phyloP scores from a whole-genome alignment of 1,140 invertebrate genomes.

The Pseudoatta argentina region DNA sequence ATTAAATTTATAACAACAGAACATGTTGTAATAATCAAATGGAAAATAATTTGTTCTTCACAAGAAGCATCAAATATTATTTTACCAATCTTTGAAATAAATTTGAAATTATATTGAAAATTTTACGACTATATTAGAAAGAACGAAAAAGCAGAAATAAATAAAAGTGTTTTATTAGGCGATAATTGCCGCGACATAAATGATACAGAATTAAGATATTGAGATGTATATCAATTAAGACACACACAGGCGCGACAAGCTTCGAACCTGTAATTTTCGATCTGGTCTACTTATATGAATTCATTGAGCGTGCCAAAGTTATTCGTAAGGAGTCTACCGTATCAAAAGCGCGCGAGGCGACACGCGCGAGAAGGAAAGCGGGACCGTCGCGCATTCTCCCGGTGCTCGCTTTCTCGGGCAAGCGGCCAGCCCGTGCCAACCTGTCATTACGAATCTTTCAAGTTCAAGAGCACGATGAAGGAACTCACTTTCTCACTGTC shows the following conservation, averaged over 20 bases:
- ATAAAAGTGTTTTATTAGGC: neutral
- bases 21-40: neutral
- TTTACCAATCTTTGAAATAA: neutral
- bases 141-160: neutral
- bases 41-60: neutral
- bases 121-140: neutral
- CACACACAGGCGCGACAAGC: constrained; percentile 24
- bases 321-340: constrained; percentile 28
- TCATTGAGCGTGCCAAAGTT: constrained; percentile 51
- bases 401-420: constrained; percentile 53
- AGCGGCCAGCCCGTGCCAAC: constrained; percentile 34
- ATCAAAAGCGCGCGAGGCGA: constrained; percentile 38
- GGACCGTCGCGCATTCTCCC: constrained; percentile 23
- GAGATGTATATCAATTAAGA: constrained; percentile 14
- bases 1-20: too few relatives aligned
- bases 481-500: constrained; percentile 49
- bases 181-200: neutral
- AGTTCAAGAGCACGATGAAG: constrained; percentile 55
- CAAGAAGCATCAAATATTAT: neutral
- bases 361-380: constrained; percentile 46
- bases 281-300: constrained; percentile 50
- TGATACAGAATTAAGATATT: neutral
- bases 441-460: constrained; percentile 52
- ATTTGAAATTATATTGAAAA: neutral
- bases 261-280: constrained; percentile 30